Base-by-base conservation (phyloP, 2,113 vertebrate genomes). In the Corythoichthys intestinalis region DNA sequence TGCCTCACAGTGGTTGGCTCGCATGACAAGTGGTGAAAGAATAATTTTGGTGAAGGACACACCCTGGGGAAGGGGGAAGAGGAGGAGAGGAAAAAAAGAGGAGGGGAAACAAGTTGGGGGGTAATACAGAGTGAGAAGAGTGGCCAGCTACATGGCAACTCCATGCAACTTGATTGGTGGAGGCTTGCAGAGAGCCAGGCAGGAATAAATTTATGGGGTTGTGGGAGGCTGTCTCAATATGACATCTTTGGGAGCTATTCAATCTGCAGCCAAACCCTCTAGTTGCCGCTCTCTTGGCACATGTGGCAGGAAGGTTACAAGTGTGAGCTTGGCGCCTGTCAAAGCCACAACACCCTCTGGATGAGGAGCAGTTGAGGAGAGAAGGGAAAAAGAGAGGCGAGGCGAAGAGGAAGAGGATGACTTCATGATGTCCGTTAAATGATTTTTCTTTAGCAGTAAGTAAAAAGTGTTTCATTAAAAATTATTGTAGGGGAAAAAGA, bases 161-260 rank as follows among this genome's bases (percentile, higher is more conserved):
- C 38, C 1, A 2, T 70, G 78, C 58, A 44, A 69, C 79, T 77
- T 82, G 75, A 87, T 86, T 88, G 83, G 84, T 79, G 70, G 83
- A 80, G 74, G 79, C 74, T 53, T 44, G 72, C 67, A 76, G 69
- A 69, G 84, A 88, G 79, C 83, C 85, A 87, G 88, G 83, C 87
- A 83, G 80, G 78, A 80, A 90, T 89, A 78, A 86, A 89, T 89
- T 89, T 87, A 13, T 20, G 61, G 44, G 41, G 61, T 46, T 47
- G 11, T 78, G 74, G 78, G 78, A 84, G 72, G 76, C 80, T 88
- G 89, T 88, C 86, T 85, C 85, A 80, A 86, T 86, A 86, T 89
- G 87, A 88, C 87, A 88, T 87, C 85, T 88, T 77, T 67, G 87
- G 87, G 83, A 89, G 87, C 80, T 84, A 82, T 89, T 90, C 86